A percentile compares a stretch with the other conserved stretches of the same genome.
These are phyloP conservation scores for Heliconius aoede DNA, from an alignment of 2,888 invertebrate genomes.

Conservation along the genomic window DNA sequence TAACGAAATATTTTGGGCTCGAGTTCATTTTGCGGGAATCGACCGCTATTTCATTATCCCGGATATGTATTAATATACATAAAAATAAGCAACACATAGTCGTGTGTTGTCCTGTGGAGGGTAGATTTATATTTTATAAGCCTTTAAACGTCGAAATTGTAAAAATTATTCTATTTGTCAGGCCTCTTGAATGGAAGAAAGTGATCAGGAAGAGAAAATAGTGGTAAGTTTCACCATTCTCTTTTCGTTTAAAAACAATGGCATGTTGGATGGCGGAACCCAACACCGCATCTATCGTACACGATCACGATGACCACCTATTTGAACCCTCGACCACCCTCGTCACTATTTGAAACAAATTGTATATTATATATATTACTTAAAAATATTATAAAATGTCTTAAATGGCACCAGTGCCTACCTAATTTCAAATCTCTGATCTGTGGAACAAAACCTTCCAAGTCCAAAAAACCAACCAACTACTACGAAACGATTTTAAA, in stretches of 20 bases:
- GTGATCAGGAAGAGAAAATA: too few species aligned
- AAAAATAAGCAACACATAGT: neutral
- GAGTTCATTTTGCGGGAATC: conserved; percentile 21
- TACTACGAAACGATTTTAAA: neutral
- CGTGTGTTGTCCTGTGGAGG: neutral
- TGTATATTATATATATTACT: too few species aligned
- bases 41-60: conserved; percentile 10
- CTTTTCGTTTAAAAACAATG: neutral
- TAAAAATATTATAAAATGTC: too few species aligned
- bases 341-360: too few species aligned
- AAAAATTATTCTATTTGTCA: neutral
- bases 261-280: neutral
- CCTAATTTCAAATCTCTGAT: too few species aligned
- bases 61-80: conserved; percentile 1
- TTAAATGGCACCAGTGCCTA: too few species aligned
- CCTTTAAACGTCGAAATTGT: neutral
- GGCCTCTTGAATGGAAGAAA: neutral
- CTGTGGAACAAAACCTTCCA: neutral
- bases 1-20: conserved; percentile 25
- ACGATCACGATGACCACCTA: too few species aligned
- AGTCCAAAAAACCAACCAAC: neutral
- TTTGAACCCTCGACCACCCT: too few species aligned
- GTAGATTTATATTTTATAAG: conserved; percentile 1
- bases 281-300: neutral
- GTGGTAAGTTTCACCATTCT: too few species aligned